Percentiles rank a stretch among this genome's conserved stretches.
Conservation (phyloP, 2,113 vertebrate species). For the Pomatorhinus ruficollis region DNA sequence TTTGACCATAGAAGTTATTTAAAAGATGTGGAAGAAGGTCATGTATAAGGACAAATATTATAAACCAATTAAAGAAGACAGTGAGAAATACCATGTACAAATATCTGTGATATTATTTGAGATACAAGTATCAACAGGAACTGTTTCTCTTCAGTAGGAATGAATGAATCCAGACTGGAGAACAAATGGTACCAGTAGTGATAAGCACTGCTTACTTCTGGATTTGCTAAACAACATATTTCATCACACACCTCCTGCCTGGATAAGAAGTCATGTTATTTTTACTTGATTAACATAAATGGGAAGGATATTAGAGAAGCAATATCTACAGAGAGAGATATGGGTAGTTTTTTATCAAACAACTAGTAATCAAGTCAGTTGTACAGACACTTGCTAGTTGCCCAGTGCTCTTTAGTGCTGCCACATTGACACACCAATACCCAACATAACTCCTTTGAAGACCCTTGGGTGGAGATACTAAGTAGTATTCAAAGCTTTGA, state of each 20-base stretch:
- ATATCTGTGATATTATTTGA: constrained; percentile 5
- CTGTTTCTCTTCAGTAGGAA: background rate
- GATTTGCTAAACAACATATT: constrained; percentile 14
- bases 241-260: background rate
- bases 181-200: background rate
- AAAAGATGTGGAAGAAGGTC: background rate
- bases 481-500: background rate
- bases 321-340: background rate
- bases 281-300: constrained; percentile 10
- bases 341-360: background rate
- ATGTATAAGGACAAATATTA: background rate
- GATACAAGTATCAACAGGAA: background rate
- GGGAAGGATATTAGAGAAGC: background rate
- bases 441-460: background rate
- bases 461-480: background rate
- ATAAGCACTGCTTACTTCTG: background rate
- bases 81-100: constrained; percentile 16
- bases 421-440: background rate
- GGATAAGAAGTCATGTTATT: background rate
- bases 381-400: background rate
- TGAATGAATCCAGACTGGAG: background rate
- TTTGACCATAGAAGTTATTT: background rate
- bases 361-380: background rate
- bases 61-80: background rate
- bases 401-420: background rate